phyloP scores from a whole-genome alignment of 2,888 invertebrate species.

The Epistrophe eligans region DNA sequence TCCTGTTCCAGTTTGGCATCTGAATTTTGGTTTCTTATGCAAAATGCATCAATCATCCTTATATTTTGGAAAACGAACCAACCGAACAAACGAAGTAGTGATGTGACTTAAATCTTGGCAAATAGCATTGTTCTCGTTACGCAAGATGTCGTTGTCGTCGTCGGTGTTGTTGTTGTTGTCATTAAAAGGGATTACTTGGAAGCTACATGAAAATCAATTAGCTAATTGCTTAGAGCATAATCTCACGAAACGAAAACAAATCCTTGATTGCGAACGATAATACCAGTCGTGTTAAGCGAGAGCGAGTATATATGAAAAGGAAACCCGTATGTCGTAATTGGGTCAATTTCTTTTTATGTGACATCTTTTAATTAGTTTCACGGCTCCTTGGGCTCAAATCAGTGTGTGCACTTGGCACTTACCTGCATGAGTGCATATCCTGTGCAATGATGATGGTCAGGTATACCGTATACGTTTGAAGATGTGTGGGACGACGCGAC shows the following conservation, averaged over 20 bases:
- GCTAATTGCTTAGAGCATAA: slow-evolving; percentile 68
- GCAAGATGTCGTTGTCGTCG: slow-evolving; percentile 23
- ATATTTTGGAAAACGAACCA: slow-evolving; percentile 3
- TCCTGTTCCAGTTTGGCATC: slow-evolving; percentile 39
- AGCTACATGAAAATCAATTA: slow-evolving; percentile 70
- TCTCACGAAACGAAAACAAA: slow-evolving; percentile 54
- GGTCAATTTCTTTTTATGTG: slow-evolving; percentile 65
- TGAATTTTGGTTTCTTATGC: slow-evolving; percentile 71
- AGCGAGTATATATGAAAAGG: background rate
- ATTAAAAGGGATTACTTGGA: slow-evolving; percentile 31
- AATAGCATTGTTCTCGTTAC: slow-evolving; percentile 53
- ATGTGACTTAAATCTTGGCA: slow-evolving; percentile 54
- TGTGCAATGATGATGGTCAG: background rate
- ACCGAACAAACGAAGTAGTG: background rate
- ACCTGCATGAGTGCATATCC: slow-evolving; percentile 48
- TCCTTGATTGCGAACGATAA: slow-evolving; percentile 16
- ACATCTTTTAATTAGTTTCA: slow-evolving; percentile 72
- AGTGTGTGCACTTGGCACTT: slow-evolving; percentile 44
- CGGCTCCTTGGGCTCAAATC: slow-evolving; percentile 62
- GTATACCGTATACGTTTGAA: background rate
- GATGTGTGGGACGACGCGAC: slow-evolving; percentile 5
- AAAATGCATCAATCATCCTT: slow-evolving; percentile 69
- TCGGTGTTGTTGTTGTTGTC: slow-evolving; percentile 30
- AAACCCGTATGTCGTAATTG: slow-evolving; percentile 13
- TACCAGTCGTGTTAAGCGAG: background rate